Evolutionary conservation across 1,140 invertebrate species (phyloP).

Genomic region (Trichonephila clavata): DNA sequence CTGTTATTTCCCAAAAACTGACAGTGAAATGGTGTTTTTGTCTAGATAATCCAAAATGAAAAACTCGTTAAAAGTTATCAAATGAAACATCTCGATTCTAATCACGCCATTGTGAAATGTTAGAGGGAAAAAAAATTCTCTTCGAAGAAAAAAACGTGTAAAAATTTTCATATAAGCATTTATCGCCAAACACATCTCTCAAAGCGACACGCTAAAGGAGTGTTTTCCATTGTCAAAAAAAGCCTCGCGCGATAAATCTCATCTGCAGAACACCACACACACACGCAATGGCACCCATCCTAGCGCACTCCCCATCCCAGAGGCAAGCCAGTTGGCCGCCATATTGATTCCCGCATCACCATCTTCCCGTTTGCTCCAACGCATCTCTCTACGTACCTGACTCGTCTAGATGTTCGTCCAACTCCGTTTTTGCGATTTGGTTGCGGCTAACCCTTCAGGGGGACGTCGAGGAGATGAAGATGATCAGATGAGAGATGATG

Average conservation of each 20-base stretch:
- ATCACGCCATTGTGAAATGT: no score
- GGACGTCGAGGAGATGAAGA: neutral
- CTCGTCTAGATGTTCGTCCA: slow-evolving; percentile 66
- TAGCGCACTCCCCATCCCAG: neutral
- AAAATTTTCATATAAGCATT: no score
- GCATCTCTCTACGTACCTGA: slow-evolving; percentile 51
- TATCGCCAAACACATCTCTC: neutral
- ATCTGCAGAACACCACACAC: slow-evolving; percentile 1
- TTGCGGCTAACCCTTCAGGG: neutral
- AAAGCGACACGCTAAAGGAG: neutral
- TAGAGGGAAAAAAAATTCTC: no score
- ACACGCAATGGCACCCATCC: slow-evolving; percentile 59
- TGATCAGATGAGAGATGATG: slow-evolving; percentile 16
- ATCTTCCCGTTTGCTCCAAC: neutral
- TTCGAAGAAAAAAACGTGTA: neutral
- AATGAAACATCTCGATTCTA: no score
- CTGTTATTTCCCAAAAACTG: no score
- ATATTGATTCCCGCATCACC: slow-evolving; percentile 65
- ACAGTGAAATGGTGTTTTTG: no score
- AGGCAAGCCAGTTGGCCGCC: slow-evolving; percentile 21
- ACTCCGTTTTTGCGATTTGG: slow-evolving; percentile 66
- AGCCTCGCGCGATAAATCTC: slow-evolving; percentile 16
- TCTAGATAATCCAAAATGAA: no score
- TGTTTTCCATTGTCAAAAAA: neutral
- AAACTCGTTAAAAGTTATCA: no score